Conservation (phyloP, 92 coral and sea anemone genomes). For the Epizoanthus stellaris region DNA sequence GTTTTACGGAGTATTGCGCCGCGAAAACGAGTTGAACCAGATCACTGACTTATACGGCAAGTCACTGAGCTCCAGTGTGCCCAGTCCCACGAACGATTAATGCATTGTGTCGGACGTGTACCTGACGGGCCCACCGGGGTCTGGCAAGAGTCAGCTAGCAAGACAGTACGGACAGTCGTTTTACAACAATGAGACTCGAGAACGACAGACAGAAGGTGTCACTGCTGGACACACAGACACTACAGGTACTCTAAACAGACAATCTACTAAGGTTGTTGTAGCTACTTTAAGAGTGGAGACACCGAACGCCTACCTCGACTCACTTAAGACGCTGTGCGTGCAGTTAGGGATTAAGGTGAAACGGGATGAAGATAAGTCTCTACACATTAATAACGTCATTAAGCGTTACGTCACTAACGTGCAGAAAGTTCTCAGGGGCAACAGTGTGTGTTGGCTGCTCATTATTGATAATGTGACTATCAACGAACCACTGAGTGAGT, state of each 20-base stretch:
- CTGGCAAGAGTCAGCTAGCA: conserved; percentile 90
- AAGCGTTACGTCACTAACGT: conserved; percentile 46
- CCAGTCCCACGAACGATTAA: conserved; percentile 15
- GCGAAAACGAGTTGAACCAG: conserved; percentile 66
- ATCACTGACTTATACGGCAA: conserved; percentile 47
- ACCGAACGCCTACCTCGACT: conserved; percentile 72
- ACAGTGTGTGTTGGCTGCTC: conserved; percentile 69
- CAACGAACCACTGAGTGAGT: conserved; percentile 66
- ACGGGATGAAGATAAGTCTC: conserved; percentile 24
- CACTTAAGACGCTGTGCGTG: conserved; percentile 58
- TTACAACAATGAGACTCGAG: conserved; percentile 9
- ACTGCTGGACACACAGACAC: background rate
- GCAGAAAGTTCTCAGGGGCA: conserved; percentile 49
- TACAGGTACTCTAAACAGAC: background rate
- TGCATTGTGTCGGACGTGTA: conserved; percentile 71
- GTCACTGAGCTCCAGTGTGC: background rate
- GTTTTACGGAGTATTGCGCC: conserved; percentile 75
- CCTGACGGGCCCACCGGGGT: conserved; percentile 93
- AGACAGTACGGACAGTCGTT: conserved; percentile 77
- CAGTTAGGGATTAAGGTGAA: conserved; percentile 47
- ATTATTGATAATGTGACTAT: conserved; percentile 79
- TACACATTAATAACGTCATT: conserved; percentile 34
- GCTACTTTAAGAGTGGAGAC: conserved; percentile 80
- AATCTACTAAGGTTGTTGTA: conserved; percentile 50
- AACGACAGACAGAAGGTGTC: background rate